These are phyloP conservation scores for Drosophila setifemur DNA, from an alignment of 1,140 invertebrate species.

Conservation along the genomic window DNA sequence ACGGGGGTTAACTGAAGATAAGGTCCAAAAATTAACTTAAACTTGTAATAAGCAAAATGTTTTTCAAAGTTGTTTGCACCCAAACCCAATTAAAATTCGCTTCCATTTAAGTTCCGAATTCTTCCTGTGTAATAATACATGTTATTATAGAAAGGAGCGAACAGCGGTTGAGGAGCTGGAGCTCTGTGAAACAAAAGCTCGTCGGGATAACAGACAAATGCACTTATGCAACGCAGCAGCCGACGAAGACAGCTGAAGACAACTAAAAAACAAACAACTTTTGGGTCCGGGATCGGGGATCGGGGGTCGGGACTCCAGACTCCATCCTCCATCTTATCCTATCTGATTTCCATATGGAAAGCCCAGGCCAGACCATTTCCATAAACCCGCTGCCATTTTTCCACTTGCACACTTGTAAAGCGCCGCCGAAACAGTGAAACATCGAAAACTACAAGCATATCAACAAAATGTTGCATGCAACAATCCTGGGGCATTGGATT, in stretches of 20 bases:
- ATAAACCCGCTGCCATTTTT: slow-evolving; percentile 1
- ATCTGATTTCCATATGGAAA: slow-evolving; percentile 37
- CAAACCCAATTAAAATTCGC: too few species aligned
- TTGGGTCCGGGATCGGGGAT: background rate
- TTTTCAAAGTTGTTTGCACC: too few species aligned
- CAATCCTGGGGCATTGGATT: background rate
- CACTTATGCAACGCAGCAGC: slow-evolving; percentile 65
- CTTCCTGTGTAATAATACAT: too few species aligned
- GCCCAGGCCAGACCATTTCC: background rate
- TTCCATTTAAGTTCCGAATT: too few species aligned
- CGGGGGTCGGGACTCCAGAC: background rate
- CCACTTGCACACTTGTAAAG: background rate
- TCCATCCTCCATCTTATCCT: background rate
- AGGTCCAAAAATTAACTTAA: too few species aligned
- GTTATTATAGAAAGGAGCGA: too few species aligned
- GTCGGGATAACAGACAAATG: slow-evolving; percentile 70
- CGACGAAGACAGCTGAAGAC: slow-evolving; percentile 33
- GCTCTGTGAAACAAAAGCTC: slow-evolving; percentile 44
- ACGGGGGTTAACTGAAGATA: too few species aligned
- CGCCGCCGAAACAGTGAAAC: slow-evolving; percentile 8
- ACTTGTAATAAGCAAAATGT: too few species aligned
- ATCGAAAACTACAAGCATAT: slow-evolving; percentile 26
- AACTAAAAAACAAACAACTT: slow-evolving; percentile 52
- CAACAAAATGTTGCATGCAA: slow-evolving; percentile 1
- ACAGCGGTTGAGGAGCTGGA: background rate